Base-by-base conservation (phyloP, 2,888 invertebrate species). In the Seira sanloemensis region DNA sequence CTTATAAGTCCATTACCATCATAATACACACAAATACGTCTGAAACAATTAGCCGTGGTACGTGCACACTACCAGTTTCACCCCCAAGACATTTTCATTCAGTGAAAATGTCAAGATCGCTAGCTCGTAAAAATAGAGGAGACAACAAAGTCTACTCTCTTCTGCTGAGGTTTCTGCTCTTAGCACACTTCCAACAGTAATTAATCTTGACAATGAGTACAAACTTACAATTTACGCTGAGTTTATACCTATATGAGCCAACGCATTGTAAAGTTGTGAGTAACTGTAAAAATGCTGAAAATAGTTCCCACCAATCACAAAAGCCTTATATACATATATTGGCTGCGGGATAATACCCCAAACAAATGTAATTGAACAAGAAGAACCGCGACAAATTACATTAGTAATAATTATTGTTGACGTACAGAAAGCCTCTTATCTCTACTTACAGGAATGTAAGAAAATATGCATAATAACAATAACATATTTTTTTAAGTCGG, bases 331-430 rank as follows among this genome's bases (percentile, higher is more conserved):
- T 50, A n/a, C n/a, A n/a, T n/a, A n/a, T 50, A 50, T 50, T n/a
- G 16, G 50, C 50, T 18, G 50, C 50, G 50, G 50, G 50, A 50
- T 50, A 50, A n/a, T n/a, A n/a, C n/a, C n/a, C n/a, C n/a, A n/a
- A n/a, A n/a, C n/a, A n/a, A n/a, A n/a, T n/a, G n/a, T n/a, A n/a
- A 50, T 50, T 50, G 12, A n/a, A 50, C 50, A 50, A 68, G n/a
- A 75, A 24, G 68, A 69, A 58, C 74, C 74, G 80, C 69, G 80
- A 80, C 80, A 80, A 80, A 80, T 80, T 80, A 54, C 80, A 80
- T 75, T 80, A 79, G 71, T 79, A 79, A 79, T 79, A 62, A 46
- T 37, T 24, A 62, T 71, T 66, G 67, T 73, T 50, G n/a, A 50
- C 7, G 62, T 12, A 37, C 27, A 66, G 21, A 50, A 54, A 7